Percentiles rank a stretch among this genome's conserved stretches.
phyloP scores from a whole-genome alignment of 2,113 vertebrate species.

The Harpagus bidentatus region DNA sequence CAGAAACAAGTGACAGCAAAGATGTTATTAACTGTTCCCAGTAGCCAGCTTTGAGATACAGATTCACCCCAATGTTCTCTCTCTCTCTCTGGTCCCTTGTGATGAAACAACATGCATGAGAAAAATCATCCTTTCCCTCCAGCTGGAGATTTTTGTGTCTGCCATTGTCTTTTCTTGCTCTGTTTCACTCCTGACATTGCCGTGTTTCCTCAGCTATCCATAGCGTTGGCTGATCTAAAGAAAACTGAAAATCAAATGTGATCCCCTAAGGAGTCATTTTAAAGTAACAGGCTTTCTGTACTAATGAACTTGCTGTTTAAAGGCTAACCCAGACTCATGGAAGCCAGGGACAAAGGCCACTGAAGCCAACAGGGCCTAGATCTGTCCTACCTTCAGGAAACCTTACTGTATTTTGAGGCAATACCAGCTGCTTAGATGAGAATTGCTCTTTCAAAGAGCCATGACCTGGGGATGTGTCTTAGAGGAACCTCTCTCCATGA shows the following conservation, averaged over 20 bases:
- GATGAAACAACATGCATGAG: neutral
- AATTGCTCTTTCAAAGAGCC: neutral
- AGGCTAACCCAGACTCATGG: neutral
- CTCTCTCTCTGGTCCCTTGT: neutral
- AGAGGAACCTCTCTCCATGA: neutral
- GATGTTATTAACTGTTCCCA: slow-evolving; percentile 16
- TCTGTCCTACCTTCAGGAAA: neutral
- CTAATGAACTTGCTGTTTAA: neutral
- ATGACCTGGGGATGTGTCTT: neutral
- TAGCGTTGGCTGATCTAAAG: neutral
- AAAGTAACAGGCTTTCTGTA: neutral
- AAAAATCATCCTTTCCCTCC: neutral
- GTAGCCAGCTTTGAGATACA: neutral
- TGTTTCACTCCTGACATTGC: neutral
- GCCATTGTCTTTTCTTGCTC: neutral
- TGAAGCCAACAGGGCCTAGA: neutral
- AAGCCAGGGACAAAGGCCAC: neutral
- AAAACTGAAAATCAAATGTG: neutral
- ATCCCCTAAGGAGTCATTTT: neutral
- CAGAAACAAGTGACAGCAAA: slow-evolving; percentile 1
- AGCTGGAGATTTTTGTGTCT: neutral
- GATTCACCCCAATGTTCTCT: neutral
- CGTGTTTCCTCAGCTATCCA: neutral
- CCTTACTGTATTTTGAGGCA: neutral
- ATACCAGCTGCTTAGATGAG: neutral